Base-by-base conservation (phyloP, 2,797 vertebrate species). In the Phaenicophaeus curvirostris region DNA sequence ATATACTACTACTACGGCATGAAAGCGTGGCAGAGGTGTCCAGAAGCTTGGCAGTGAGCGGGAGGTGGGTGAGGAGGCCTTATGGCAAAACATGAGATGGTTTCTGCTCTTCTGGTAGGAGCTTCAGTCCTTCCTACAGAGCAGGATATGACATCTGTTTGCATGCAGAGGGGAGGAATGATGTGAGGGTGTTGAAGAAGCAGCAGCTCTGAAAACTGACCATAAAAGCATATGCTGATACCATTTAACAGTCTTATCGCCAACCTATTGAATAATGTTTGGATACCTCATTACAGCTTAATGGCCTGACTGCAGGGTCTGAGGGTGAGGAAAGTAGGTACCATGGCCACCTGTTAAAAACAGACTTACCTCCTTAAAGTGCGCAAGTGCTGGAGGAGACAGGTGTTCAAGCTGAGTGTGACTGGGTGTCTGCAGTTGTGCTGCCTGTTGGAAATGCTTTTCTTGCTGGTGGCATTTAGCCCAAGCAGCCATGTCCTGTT, bases 1-100 rank as follows among this genome's bases (percentile, higher is more conserved):
- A 11, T 7, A 0, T 0, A 0, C 39, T 30, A 80, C 42, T 80
- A 20, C 72, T 66, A 30, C n/a, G n/a, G n/a, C 4, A 4, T 63
- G 68, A n/a, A 77, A n/a, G 35, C 1, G 1, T 28, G 35, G n/a
- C 61, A 67, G 53, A 73, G 13, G 20, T 77, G 69, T 74, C 31
- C 44, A 81, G 57, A 71, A 90, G 75, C 68, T 84, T 92, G 63
- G 12, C 67, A 25, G 23, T 35, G 39, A 54, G 35, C 2, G 0
- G n/a, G 44, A 59, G 21, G 23, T 27, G 19, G 44, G 25, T 35
- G 25, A 78, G 3, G 15, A 84, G 57, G 51, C 33, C 42, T 48
- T 72, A 4, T 68, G 46, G 54, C 54, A 85, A 78, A 44, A 62
- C 6, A 2, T 6, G 55, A 28, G 41, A 9, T 72, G 14, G 2